These are phyloP conservation scores for Drosophila emarginata DNA, from an alignment of 2,888 invertebrate genomes.

Conservation along the genomic window DNA sequence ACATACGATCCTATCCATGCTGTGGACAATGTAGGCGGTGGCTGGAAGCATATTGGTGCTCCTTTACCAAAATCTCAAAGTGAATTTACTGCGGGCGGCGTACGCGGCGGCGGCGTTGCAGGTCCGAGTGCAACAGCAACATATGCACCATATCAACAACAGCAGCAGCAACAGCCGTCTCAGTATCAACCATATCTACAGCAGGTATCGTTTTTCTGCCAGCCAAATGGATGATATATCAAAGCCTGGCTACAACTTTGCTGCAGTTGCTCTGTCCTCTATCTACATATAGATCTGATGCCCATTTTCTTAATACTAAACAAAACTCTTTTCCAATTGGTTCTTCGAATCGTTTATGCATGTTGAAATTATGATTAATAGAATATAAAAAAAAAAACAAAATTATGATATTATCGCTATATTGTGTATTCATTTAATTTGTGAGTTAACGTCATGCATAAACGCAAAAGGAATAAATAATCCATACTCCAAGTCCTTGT, in stretches of 20 bases:
- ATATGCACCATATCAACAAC: conserved; percentile 41
- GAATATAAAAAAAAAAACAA: not conserved
- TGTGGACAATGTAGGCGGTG: conserved; percentile 33
- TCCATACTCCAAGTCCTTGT: not conserved
- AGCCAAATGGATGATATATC: not conserved
- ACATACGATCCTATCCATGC: conserved; percentile 30
- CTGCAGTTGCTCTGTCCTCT: conserved; percentile 55
- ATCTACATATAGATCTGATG: conserved; percentile 36
- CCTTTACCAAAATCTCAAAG: conserved; percentile 58
- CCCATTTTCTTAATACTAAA: conserved; percentile 9
- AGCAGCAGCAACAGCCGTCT: conserved; percentile 31
- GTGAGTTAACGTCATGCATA: not conserved
- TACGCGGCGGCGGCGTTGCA: conserved; percentile 25
- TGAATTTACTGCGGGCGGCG: conserved; percentile 42
- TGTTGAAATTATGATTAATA: not conserved
- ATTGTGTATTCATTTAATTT: not conserved
- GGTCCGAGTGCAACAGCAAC: conserved; percentile 19
- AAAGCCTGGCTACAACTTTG: conserved; percentile 35
- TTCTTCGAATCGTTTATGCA: not conserved
- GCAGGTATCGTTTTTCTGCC: conserved; percentile 58
- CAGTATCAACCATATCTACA: conserved; percentile 47
- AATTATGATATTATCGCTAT: not conserved
- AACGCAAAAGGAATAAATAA: not conserved
- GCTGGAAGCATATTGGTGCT: conserved; percentile 71
- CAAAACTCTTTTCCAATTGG: not conserved